Percentiles rank a stretch among this genome's conserved stretches.
These are phyloP conservation scores for Meiosimyza decipiens DNA, from an alignment of 2,888 invertebrate species.

Conservation along the genomic window DNA sequence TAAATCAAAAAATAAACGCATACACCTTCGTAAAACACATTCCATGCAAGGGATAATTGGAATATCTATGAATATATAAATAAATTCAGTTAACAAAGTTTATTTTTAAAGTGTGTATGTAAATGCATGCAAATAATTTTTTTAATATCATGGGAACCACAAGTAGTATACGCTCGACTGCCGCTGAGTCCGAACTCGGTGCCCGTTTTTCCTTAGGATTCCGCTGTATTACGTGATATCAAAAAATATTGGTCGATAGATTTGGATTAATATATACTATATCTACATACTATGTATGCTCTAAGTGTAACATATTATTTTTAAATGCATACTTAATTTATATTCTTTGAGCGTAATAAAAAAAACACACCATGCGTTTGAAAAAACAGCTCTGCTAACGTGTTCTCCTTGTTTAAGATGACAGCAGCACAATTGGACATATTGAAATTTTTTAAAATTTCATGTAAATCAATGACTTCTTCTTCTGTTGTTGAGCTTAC, in stretches of 20 bases:
- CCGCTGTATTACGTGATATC: too few species aligned
- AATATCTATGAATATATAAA: conserved; percentile 25
- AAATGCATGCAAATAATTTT: too few species aligned
- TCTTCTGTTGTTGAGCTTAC: conserved; percentile 12
- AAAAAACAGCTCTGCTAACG: conserved; percentile 37
- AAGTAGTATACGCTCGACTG: too few species aligned
- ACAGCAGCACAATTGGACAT: conserved; percentile 42
- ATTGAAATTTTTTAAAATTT: conserved; percentile 37
- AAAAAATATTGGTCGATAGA: too few species aligned
- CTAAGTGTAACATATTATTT: too few species aligned
- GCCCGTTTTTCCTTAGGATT: too few species aligned
- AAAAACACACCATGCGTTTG: conserved; percentile 33
- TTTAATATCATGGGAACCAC: too few species aligned
- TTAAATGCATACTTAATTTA: background rate
- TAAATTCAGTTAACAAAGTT: background rate
- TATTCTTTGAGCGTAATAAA: background rate
- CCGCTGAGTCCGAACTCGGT: too few species aligned
- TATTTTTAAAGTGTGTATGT: too few species aligned
- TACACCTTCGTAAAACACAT: conserved; percentile 39
- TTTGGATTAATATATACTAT: too few species aligned
- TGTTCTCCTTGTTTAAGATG: conserved; percentile 27
- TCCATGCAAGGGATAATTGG: conserved; percentile 41
- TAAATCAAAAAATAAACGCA: conserved; percentile 39
- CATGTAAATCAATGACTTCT: conserved; percentile 15
- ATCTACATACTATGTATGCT: too few species aligned